Base-by-base conservation (phyloP, 1,140 invertebrate species). In the Bicyclus anynana region DNA sequence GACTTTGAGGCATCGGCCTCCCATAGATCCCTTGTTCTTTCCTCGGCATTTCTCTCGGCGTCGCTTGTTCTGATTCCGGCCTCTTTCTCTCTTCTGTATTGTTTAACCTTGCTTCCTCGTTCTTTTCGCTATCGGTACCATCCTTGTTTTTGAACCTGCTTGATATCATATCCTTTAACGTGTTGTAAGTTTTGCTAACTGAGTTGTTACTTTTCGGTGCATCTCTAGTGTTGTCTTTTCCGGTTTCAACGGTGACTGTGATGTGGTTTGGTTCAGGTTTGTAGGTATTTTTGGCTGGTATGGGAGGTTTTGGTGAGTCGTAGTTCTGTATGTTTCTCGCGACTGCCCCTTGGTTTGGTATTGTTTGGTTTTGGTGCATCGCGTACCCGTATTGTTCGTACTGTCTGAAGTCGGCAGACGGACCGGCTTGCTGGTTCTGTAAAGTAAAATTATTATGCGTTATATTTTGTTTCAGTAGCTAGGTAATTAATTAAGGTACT, bases 131-230 rank as follows among this genome's bases (percentile, higher is more conserved):
- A 13, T 84, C 83, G 67, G 76, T 82, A 48, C 74, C 88, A n/a
- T 93, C 92, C 71, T 92, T 92, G 55, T 89, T 92, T 69, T 93
- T 94, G 76, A 96, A 95, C 74, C 93, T 92, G 81, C 93, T 95
- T 4, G 94, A 95, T 70, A 96, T 94, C 90, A 96, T 95, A 74
- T 95, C 94, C 89, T 95, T 95, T 52, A 96, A 92, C 16, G 94
- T 94, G 72, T 95, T 93, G 74, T 95, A 96, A 0, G 94, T 95
- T 78, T 94, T 93, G 35, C 92, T 92, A 40, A 94, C 89, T 2
- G 92, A 91, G 75, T 93, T 93, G 16, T 90, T 89, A 59, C 90
- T 92, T 63, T 92, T 92, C 6, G 92, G 91, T 0, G 89, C 82
- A 62, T 91, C 89, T 76, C 84, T 88, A 7, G 82, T 84, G 18